Evolutionary conservation across 2,113 vertebrate species (phyloP), one percentile per base, ranked within the genome.

Genomic region (Erythrolamprus reginae): DNA sequence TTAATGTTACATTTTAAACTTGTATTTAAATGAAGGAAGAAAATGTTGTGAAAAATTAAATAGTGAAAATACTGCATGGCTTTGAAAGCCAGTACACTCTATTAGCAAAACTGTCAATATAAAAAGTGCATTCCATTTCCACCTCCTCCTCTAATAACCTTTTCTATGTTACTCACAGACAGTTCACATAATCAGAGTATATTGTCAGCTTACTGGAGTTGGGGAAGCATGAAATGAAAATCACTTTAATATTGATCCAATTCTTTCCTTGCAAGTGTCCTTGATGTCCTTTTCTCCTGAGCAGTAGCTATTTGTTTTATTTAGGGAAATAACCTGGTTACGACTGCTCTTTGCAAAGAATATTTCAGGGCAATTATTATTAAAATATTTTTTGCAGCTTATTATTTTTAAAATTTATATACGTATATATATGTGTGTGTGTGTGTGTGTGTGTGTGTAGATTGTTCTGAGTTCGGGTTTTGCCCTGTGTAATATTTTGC

Each of bases 221-320:
- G 98, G 98, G 98, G 98, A 98, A 99, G 98, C 99, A 99, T 99
- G 98, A 99, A 99, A 99, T 99, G 98, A 98, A 99, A 99, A 98
- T 98, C 97, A 96, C 97, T 97, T 98, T 99, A 98, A 98, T 99
- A 99, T 99, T 98, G 99, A 99, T 99, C 98, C 97, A 97, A 95
- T 98, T 98, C 98, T 98, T 98, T 97, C 98, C 98, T 98, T 98
- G 97, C 95, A 95, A 97, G 97, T 98, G 98, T 98, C 98, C 98
- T 98, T 98, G 98, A 96, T 97, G 97, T 97, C 98, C 98, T 97
- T 97, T 97, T 94, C 94, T 91, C 92, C 94, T 93, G 94, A 96
- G 94, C 94, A 95, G 93, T 96, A 97, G 95, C 96, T 97, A 95
- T 95, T 93, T 95, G 96, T 97, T 95, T 96, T 95, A 93, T 96